Conservation (phyloP, 2,888 invertebrate genomes). For the Harmothoe impar region DNA sequence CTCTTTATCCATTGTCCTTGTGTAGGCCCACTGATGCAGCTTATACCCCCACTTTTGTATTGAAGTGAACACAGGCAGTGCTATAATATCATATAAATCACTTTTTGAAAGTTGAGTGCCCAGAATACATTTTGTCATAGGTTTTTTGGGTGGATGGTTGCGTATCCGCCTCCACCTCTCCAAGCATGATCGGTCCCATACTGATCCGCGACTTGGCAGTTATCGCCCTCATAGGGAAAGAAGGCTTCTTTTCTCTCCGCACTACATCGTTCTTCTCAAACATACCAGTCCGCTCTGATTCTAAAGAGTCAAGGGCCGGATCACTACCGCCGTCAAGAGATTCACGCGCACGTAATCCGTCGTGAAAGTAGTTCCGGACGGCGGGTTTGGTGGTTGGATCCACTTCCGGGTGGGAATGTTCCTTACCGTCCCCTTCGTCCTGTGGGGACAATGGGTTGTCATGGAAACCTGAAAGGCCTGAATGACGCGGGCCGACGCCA, state of each 20-base stretch:
- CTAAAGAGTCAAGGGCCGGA: neutral
- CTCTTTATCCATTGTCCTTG: no score
- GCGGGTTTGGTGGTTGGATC: conserved; percentile 51
- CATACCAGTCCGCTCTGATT: neutral
- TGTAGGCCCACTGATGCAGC: no score
- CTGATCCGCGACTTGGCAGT: conserved; percentile 28
- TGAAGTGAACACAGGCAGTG: neutral
- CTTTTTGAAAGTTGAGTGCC: conserved; percentile 48
- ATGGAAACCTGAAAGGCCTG: conserved; percentile 47
- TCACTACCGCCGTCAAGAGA: neutral
- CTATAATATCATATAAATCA: neutral
- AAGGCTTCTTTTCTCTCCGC: neutral
- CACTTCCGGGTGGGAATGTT: neutral
- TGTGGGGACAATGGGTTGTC: conserved; percentile 22
- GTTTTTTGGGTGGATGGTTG: conserved; percentile 52
- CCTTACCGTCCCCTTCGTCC: neutral
- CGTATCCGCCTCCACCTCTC: conserved; percentile 28
- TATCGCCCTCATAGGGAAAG: conserved; percentile 2
- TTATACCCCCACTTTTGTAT: no score
- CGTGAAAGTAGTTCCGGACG: conserved; percentile 54
- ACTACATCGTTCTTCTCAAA: conserved; percentile 28
- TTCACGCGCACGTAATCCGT: conserved; percentile 15
- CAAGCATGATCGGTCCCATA: conserved; percentile 50
- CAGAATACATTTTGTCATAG: conserved; percentile 49
- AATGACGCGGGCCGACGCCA: neutral